Base-by-base conservation (phyloP, 2,888 invertebrate species). In the Aphrophora alni region DNA sequence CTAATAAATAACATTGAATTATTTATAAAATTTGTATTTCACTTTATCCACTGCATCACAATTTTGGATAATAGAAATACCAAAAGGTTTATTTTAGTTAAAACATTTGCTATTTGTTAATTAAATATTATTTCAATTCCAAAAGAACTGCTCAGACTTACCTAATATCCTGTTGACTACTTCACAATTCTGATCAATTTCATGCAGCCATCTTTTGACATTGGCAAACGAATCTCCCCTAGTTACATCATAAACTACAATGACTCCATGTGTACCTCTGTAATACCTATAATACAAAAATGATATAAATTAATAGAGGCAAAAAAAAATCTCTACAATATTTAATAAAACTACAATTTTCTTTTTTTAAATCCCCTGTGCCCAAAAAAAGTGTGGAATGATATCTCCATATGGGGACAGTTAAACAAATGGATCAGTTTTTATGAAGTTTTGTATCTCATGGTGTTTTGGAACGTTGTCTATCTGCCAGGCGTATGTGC, bases 121-220 rank as follows among this genome's bases (percentile, higher is more conserved):
- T n/a, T n/a, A n/a, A n/a, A n/a, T n/a, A n/a, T n/a, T n/a, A n/a
- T n/a, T n/a, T n/a, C n/a, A n/a, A n/a, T n/a, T n/a, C n/a, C n/a
- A n/a, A n/a, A n/a, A n/a, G n/a, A n/a, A n/a, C n/a, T n/a, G n/a
- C n/a, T n/a, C n/a, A n/a, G n/a, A 88, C 90, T 91, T 89, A 96
- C 97, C 97, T 92, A 99, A 92, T 89, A 99, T 97, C 93, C 97
- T 96, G 91, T 97, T 98, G 85, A 98, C 98, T 87, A 97, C 96
- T 91, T 99, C 99, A 93, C 99, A 99, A 91, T 99, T 99, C 88
- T 98, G 97, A 88, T 99, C 98, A 85, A 99, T 99, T 91, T 99
- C 99, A 88, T 98, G 97, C 78, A 99, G 91, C 99, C 99, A 99
- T 88, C 99, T 91, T 88, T 98, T 98, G 1, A 99, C 99, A 89